phyloP scores from a whole-genome alignment of 2,113 vertebrate genomes.

The Cynoglossus semilaevis region DNA sequence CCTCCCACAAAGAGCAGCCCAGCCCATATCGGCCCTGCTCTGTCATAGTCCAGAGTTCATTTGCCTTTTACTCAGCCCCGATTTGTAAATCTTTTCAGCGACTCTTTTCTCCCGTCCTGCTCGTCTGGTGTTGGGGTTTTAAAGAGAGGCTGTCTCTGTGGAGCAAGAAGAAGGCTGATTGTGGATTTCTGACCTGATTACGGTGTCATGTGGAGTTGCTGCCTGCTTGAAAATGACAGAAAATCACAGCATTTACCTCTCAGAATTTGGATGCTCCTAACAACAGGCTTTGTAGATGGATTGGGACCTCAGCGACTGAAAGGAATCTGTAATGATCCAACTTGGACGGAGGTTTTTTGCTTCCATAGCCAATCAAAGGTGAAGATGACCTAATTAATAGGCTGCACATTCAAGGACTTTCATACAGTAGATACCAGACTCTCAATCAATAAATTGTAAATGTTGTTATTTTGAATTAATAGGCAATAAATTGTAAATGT shows the following conservation, averaged over 20 bases:
- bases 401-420: too few species aligned
- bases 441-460: too few species aligned
- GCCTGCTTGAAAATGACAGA: constrained; percentile 30
- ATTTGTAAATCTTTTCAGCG: constrained; percentile 13
- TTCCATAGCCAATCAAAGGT: constrained; percentile 4
- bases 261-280: constrained; percentile 1
- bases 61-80: constrained; percentile 29
- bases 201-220: constrained; percentile 22
- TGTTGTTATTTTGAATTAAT: too few species aligned
- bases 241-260: constrained; percentile 28
- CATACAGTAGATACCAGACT: too few species aligned
- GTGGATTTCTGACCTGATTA: constrained; percentile 32
- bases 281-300: constrained; percentile 12
- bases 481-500: too few species aligned
- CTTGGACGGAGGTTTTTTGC: constrained; percentile 7
- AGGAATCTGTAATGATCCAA: constrained; percentile 18
- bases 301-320: not conserved
- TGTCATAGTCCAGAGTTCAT: constrained; percentile 72
- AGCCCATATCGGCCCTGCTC: constrained; percentile 38
- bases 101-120: constrained; percentile 10
- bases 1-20: constrained; percentile 54
- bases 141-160: constrained; percentile 2
- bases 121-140: not conserved
- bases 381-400: constrained; percentile 2
- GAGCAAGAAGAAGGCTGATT: constrained; percentile 18